These are phyloP conservation scores for Sebastolobus alascanus DNA, from an alignment of 2,797 vertebrate genomes.

Conservation along the genomic window DNA sequence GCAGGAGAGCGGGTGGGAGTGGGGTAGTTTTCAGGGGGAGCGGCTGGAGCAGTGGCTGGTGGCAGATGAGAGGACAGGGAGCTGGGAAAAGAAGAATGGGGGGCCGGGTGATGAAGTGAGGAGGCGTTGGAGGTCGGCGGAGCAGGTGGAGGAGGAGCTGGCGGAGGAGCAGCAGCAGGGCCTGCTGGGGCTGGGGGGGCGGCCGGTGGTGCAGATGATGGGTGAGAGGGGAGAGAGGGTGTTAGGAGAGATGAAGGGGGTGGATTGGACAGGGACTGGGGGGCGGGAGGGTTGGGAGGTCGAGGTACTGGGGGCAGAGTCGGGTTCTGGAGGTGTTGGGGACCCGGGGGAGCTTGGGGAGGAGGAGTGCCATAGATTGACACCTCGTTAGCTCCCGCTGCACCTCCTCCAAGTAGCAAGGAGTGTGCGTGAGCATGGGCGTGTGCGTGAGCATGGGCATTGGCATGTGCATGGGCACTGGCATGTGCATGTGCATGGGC, in stretches of 20 bases:
- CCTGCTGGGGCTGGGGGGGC: slow-evolving; percentile 81
- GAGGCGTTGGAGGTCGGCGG: slow-evolving; percentile 75
- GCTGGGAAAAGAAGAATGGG: slow-evolving; percentile 82
- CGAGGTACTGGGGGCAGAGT: slow-evolving; percentile 79
- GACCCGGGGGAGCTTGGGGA: slow-evolving; percentile 74
- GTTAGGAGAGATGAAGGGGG: slow-evolving; percentile 83
- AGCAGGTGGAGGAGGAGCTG: slow-evolving; percentile 76
- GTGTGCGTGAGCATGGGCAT: slow-evolving; percentile 68
- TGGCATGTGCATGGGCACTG: slow-evolving; percentile 69
- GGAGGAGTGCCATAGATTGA: slow-evolving; percentile 87
- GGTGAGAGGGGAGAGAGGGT: slow-evolving; percentile 80
- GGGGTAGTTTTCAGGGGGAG: slow-evolving; percentile 82
- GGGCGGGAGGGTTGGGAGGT: slow-evolving; percentile 85
- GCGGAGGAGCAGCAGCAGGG: slow-evolving; percentile 82
- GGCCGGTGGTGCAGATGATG: slow-evolving; percentile 81
- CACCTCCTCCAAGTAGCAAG: slow-evolving; percentile 83
- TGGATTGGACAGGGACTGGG: slow-evolving; percentile 87
- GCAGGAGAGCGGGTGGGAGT: slow-evolving; percentile 83
- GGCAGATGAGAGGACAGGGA: slow-evolving; percentile 80
- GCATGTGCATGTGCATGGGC: slow-evolving; percentile 75
- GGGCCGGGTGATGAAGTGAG: slow-evolving; percentile 83
- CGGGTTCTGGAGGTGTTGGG: slow-evolving; percentile 82
- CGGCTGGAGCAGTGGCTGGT: slow-evolving; percentile 74
- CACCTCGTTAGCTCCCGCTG: slow-evolving; percentile 79
- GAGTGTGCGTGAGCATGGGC: slow-evolving; percentile 83